Base-by-base conservation (phyloP, 2,888 invertebrate genomes). In the Heliconius sara region DNA sequence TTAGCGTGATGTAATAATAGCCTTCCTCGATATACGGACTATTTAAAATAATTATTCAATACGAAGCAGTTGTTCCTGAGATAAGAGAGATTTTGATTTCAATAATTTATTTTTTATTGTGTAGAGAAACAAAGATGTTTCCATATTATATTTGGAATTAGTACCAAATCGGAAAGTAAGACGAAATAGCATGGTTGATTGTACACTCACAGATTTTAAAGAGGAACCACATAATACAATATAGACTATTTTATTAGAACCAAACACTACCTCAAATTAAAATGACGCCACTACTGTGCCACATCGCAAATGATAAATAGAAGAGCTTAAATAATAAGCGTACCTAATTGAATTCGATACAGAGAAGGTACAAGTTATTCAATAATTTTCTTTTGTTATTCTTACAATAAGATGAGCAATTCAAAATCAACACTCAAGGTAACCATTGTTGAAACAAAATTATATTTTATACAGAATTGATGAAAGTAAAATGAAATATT, bases 391-490 rank as follows among this genome's bases (percentile, higher is more conserved):
- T 47, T 43, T 70, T 70, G 70, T 70, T 16, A 70, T 70, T 47
- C 70, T 16, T 43, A 25, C 43, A 70, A 70, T 70, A 70, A 70
- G 70, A 70, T 9, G 70, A 70, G 70, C 47, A 70, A 70, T 70
- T 70, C 43, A 70, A 70, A 70, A 43, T 43, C 43, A 70, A 70
- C 70, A 70, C 70, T 70, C 70, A 70, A 70, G 70, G 43, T 70
- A 68, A 43, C 39, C 68, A 25, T 47, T 70, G 70, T 70, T 70
- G 19, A 3, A 70, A 70, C 10, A 7, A 70, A 52, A 43, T 70
- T 70, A 47, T 70, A 43, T 70, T 70, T 47, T 70, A 47, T 70
- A 25, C 47, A 47, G 70, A 70, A 47, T 19, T 70, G 16, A 68
- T 68, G 43, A 16, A 70, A 70, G n/a, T 70, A 25, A 47, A 68